Percentiles rank a stretch among this genome's conserved stretches.
Conservation (phyloP, 2,888 invertebrate species). For the Biston betularia region DNA sequence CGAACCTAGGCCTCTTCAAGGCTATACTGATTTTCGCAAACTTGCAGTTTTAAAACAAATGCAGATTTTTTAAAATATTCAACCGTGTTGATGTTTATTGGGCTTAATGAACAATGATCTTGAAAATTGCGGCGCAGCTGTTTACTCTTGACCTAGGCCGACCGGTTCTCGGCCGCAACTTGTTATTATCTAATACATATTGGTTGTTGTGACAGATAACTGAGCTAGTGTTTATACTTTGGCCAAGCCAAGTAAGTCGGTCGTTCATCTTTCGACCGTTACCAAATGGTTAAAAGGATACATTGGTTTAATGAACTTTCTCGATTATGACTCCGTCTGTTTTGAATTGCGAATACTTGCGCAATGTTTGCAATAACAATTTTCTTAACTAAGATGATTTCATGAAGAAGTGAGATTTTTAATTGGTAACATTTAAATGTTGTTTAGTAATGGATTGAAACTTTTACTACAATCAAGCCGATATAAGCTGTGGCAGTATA, state of each 20-base stretch:
- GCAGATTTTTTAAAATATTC: neutral
- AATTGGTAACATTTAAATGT: neutral
- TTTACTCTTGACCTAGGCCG: constrained; percentile 39
- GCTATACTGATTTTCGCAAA: no score
- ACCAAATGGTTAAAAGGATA: constrained; percentile 20
- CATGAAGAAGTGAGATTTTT: neutral
- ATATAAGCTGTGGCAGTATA: no score
- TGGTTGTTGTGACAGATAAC: constrained; percentile 22
- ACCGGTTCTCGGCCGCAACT: constrained; percentile 27
- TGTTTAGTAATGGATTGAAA: no score
- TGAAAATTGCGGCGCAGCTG: constrained; percentile 25
- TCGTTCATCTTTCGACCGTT: constrained; percentile 42
- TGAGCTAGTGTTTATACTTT: constrained; percentile 2
- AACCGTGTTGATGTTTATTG: neutral
- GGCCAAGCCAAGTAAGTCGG: constrained; percentile 27
- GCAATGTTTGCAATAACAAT: constrained; percentile 38
- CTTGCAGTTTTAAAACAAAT: neutral
- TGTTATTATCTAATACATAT: constrained; percentile 24
- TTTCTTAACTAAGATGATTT: neutral
- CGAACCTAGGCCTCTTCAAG: no score
- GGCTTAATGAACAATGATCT: neutral
- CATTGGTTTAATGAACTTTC: constrained; percentile 38
- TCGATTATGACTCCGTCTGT: constrained; percentile 29
- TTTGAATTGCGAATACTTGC: constrained; percentile 42
- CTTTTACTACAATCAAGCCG: no score